A percentile compares a stretch with the other conserved stretches of the same genome.
Evolutionary conservation across 2,113 vertebrate species (phyloP).

Genomic region (Dipodomys merriami): DNA sequence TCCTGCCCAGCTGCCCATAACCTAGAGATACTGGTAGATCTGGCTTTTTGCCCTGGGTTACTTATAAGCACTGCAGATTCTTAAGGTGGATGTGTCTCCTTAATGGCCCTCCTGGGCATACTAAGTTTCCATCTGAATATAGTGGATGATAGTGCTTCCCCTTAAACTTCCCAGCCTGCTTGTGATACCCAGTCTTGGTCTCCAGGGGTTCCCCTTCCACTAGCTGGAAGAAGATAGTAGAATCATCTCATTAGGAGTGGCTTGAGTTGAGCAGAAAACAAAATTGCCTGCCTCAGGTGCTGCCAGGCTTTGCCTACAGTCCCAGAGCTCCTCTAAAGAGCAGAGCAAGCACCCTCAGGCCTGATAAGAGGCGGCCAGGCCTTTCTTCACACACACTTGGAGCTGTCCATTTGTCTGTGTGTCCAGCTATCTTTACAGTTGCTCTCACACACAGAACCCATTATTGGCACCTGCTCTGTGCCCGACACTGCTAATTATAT

Average conservation of each 20-base stretch:
- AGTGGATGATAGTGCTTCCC: constrained; percentile 66
- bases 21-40: constrained; percentile 58
- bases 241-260: constrained; percentile 36
- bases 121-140: constrained; percentile 74
- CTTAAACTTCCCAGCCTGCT: constrained; percentile 25
- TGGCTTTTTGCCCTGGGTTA: constrained; percentile 41
- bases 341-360: not conserved
- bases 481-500: constrained; percentile 58
- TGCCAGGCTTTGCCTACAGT: not conserved
- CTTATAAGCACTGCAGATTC: constrained; percentile 55
- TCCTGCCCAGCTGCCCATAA: constrained; percentile 77
- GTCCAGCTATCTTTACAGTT: not conserved
- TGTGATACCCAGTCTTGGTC: not conserved
- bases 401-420: not conserved
- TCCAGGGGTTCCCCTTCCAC: not conserved
- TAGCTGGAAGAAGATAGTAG: not conserved
- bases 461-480: constrained; percentile 32
- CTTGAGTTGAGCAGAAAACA: constrained; percentile 61
- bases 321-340: not conserved
- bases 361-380: not conserved
- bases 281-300: constrained; percentile 19
- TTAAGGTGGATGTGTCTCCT: constrained; percentile 23
- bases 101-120: constrained; percentile 72
- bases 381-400: not conserved
- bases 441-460: not conserved